Percentiles rank a stretch among this genome's conserved stretches.
These are phyloP conservation scores for Branchinecta sandiegonensis DNA, from an alignment of 2,888 invertebrate genomes.

Conservation along the genomic window DNA sequence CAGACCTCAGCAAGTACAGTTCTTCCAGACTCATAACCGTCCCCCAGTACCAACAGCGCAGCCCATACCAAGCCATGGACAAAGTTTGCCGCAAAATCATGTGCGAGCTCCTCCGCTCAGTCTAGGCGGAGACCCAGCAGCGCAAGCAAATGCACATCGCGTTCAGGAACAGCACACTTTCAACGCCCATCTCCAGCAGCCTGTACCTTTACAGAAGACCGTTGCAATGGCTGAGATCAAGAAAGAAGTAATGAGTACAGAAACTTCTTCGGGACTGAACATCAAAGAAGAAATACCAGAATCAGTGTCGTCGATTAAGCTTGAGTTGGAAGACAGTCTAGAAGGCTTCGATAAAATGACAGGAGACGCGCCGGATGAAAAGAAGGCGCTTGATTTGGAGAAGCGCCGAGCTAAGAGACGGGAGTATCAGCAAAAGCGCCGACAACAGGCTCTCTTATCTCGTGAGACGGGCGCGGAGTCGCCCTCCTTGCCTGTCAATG, in stretches of 20 bases:
- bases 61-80: neutral
- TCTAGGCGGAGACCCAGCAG: neutral
- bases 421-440: conserved; percentile 65
- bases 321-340: neutral
- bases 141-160: neutral
- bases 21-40: too few relatives aligned
- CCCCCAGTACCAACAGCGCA: neutral
- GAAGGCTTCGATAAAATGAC: neutral
- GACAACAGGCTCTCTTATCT: conserved; percentile 36
- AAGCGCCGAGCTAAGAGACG: conserved; percentile 51
- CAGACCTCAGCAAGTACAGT: neutral
- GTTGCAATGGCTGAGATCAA: neutral
- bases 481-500: neutral
- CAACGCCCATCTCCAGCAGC: neutral
- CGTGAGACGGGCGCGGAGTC: neutral
- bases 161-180: neutral
- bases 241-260: neutral
- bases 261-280: neutral
- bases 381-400: conserved; percentile 15
- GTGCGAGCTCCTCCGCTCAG: neutral
- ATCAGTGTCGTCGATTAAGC: neutral
- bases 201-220: neutral
- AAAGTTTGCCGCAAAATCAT: neutral
- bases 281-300: conserved; percentile 7
- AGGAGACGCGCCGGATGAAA: neutral